Evolutionary conservation across 2,888 invertebrate species (phyloP), one percentile per base, ranked within the genome.

Genomic region (Diloba caeruleocephala): DNA sequence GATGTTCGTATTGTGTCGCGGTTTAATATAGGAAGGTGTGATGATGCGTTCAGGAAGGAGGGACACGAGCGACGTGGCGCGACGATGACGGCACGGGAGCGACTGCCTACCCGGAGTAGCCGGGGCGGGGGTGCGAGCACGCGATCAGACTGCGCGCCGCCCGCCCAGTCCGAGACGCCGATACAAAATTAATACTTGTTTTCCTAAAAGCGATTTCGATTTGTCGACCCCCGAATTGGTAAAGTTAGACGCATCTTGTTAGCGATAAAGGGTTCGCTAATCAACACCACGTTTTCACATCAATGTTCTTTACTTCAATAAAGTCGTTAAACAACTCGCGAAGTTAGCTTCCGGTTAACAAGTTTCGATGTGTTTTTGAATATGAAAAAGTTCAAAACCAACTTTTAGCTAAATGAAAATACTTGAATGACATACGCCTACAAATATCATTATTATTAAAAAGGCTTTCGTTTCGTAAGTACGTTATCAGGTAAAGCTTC

Each of bases 111-210:
- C 41, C 41, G 21, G 32, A 39, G 34, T 32, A 87, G 74, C 79
- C 70, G 81, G 88, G 89, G 88, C 85, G 89, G 89, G 90, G 84
- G 85, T 70, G 71, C 44, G 21, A 60, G 50, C 61, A 46, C 77
- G 74, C 69, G 70, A 58, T 58, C 74, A 87, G 87, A 87, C 85
- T 87, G 89, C 87, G 87, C 88, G 88, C 87, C 89, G 85, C 83
- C 85, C 83, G 82, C 84, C 83, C 79, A 64, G 60, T 64, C 57
- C 60, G 52, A 75, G 82, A 86, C 83, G 81, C 86, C 90, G 90
- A 92, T 91, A 91, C 91, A 90, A 90, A 91, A 92, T 92, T 92
- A 92, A 92, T 92, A 92, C 92, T 92, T 92, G 90, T 92, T 92
- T 92, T 89, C 88, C 89, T 89, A 90, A 91, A 90, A 92, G 88